These are phyloP conservation scores for Telmatherina bonti DNA, from an alignment of 2,797 vertebrate genomes.

Conservation along the genomic window DNA sequence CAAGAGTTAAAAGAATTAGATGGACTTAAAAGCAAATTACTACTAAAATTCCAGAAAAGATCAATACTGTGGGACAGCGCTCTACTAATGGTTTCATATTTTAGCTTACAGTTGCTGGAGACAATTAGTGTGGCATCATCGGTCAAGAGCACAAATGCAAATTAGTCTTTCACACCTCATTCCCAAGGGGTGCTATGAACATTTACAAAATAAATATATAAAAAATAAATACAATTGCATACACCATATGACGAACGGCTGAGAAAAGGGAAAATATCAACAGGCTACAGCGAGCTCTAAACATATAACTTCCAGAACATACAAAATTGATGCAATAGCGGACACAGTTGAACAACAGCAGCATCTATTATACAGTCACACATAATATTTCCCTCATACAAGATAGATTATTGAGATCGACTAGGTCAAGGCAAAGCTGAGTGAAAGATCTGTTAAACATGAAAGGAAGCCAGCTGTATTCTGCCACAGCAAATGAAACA, in stretches of 20 bases:
- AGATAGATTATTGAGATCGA: neutral
- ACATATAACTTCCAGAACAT: neutral
- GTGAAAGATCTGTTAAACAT: neutral
- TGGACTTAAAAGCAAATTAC: slow-evolving; percentile 18
- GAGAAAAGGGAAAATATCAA: neutral
- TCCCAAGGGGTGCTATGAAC: neutral
- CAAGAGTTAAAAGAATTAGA: slow-evolving; percentile 14
- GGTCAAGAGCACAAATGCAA: neutral
- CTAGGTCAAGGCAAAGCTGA: neutral
- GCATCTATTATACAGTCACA: neutral
- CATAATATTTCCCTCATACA: neutral
- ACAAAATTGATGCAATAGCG: neutral
- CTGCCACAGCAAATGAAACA: neutral
- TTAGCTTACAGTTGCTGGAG: slow-evolving; percentile 2
- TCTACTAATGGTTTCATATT: slow-evolving; percentile 26
- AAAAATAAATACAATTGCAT: neutral
- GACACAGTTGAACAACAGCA: neutral
- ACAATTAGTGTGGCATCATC: slow-evolving; percentile 5
- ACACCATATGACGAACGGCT: neutral
- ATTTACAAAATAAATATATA: neutral
- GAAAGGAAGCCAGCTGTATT: neutral
- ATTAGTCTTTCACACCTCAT: neutral
- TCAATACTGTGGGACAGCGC: slow-evolving; percentile 14
- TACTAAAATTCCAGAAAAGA: slow-evolving; percentile 24
- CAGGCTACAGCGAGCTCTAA: neutral